A percentile compares a stretch with the other conserved stretches of the same genome.
Conservation (phyloP, 2,888 invertebrate species). For the Drosophila nr. fundita region DNA sequence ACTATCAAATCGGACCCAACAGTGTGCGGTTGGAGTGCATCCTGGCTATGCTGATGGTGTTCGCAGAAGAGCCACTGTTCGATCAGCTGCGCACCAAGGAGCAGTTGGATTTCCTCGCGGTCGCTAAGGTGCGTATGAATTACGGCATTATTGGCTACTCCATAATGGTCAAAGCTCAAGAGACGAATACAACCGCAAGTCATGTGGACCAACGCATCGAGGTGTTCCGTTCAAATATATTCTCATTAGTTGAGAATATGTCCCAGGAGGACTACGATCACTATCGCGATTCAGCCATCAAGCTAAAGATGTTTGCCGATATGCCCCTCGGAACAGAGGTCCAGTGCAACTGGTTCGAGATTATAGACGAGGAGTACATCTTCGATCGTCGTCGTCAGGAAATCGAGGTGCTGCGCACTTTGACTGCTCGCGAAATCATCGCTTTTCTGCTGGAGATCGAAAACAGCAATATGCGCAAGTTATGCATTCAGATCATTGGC, state of each 20-base stretch:
- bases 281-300: constrained; percentile 89
- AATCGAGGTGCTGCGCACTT: constrained; percentile 84
- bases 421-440: constrained; percentile 80
- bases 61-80: constrained; percentile 95
- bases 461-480: constrained; percentile 80
- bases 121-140: constrained; percentile 89
- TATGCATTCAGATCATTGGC: constrained; percentile 83
- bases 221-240: constrained; percentile 88
- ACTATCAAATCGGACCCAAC: constrained; percentile 91
- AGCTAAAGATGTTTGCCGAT: constrained; percentile 91
- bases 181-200: constrained; percentile 88
- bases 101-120: constrained; percentile 95
- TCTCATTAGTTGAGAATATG: constrained; percentile 87
- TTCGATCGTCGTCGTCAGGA: constrained; percentile 91
- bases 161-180: constrained; percentile 92
- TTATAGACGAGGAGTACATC: constrained; percentile 89
- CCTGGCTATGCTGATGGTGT: constrained; percentile 91
- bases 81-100: constrained; percentile 94
- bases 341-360: constrained; percentile 92
- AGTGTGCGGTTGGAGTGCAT: constrained; percentile 88
- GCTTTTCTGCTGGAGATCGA: constrained; percentile 81
- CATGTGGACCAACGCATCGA: constrained; percentile 91
- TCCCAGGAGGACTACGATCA: constrained; percentile 87
- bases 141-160: constrained; percentile 92
- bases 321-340: constrained; percentile 92